A percentile compares a stretch with the other conserved stretches of the same genome.
phyloP scores from a whole-genome alignment of 1,140 invertebrate species.

The Chrysomallon squamiferum region DNA sequence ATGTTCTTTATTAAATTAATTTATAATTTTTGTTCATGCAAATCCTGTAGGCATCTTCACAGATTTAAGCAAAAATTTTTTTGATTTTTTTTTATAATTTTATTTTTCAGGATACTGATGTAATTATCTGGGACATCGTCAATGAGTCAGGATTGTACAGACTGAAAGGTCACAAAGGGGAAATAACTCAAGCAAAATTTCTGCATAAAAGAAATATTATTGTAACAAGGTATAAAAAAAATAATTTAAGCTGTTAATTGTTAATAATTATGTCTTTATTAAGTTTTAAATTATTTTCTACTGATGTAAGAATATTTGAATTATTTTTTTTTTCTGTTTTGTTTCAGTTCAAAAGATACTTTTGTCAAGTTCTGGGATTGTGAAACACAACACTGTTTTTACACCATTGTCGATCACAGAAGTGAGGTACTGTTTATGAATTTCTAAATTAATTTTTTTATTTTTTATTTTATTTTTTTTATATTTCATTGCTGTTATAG shows the following conservation, averaged over 20 bases:
- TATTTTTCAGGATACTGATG: slow-evolving; percentile 81
- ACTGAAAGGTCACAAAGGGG: slow-evolving; percentile 90
- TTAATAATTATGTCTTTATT: no score
- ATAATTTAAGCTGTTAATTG: no score
- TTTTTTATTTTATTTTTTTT: no score
- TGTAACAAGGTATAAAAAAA: slow-evolving; percentile 70
- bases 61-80: no score
- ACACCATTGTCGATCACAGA: slow-evolving; percentile 76
- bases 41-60: no score
- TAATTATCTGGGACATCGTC: slow-evolving; percentile 94
- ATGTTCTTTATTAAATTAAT: no score
- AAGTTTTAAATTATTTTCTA: no score
- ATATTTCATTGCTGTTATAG: no score
- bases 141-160: slow-evolving; percentile 87
- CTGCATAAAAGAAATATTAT: slow-evolving; percentile 78
- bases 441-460: no score
- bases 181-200: slow-evolving; percentile 87
- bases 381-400: slow-evolving; percentile 93
- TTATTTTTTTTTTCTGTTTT: not conserved
- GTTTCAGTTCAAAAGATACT: slow-evolving; percentile 85
- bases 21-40: no score
- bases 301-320: no score
- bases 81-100: no score
- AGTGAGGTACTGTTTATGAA: slow-evolving; percentile 65
- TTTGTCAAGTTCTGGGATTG: slow-evolving; percentile 98